Base-by-base conservation (phyloP, 2,888 invertebrate species). In the Achlya flavicornis region DNA sequence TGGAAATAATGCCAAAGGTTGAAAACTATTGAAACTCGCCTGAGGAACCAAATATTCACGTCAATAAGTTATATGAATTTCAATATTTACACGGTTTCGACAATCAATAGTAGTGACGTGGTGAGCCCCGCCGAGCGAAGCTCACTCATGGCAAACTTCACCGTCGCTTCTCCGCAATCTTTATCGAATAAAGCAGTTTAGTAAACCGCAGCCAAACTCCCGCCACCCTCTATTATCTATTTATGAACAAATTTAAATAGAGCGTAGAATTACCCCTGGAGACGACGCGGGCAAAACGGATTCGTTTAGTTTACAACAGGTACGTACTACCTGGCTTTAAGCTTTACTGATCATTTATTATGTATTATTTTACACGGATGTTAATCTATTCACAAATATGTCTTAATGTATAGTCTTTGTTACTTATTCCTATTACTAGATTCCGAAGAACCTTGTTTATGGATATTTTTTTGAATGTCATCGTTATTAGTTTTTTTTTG, bases 151-250 rank as follows among this genome's bases (percentile, higher is more conserved):
- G 62, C 67, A 74, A 81, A 78, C 78, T 84, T 82, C 66, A 61
- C 69, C 79, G 76, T 53, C 76, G 75, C 68, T 76, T 67, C 60
- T 41, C 85, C 84, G 76, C 88, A 89, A 90, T 90, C 88, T 91
- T 89, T 86, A 90, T 87, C 84, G 83, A 89, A 88, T 91, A 87
- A 88, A 86, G 81, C 85, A 87, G 88, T 89, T 90, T 87, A 84
- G 80, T 74, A 84, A 85, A 85, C 87, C 85, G 75, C 85, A 71
- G 76, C 82, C 79, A 78, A 80, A 84, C 81, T 80, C 81, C 74
- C 76, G 79, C 83, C 83, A 77, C 80, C 83, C 85, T 81, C 80
- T 83, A 87, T 88, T 88, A 90, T 86, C 83, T 88, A 90, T 91
- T 91, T 89, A 89, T 88, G 85, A 89, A 87, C 83, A 84, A 86